A percentile compares a stretch with the other conserved stretches of the same genome.
These are phyloP conservation scores for Aphidius ervi DNA, from an alignment of 1,140 invertebrate genomes.

Conservation along the genomic window DNA sequence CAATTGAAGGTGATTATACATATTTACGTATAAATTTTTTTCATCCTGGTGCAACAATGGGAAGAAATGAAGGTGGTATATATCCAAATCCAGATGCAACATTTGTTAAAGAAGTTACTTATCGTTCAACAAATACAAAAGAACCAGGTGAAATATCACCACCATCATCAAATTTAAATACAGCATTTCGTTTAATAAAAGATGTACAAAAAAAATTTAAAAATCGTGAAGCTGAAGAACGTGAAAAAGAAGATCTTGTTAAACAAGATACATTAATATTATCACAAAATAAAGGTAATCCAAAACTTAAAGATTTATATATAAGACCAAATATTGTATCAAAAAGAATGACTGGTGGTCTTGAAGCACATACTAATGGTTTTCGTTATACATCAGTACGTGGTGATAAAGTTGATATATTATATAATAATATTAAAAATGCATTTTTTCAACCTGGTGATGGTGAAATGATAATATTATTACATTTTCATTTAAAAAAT, in stretches of 20 bases:
- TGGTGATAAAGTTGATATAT: slow-evolving; percentile 98
- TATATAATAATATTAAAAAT: slow-evolving; percentile 99
- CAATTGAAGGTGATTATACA: slow-evolving; percentile 98
- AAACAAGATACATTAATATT: slow-evolving; percentile 98
- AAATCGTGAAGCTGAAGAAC: slow-evolving; percentile 95
- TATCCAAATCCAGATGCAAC: slow-evolving; percentile 94
- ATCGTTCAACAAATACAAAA: slow-evolving; percentile 95
- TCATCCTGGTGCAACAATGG: slow-evolving; percentile 94
- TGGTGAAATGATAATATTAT: slow-evolving; percentile 98
- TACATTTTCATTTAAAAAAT: slow-evolving; percentile 98
- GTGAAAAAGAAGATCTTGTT: slow-evolving; percentile 96
- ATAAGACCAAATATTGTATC: slow-evolving; percentile 98
- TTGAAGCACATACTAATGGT: slow-evolving; percentile 96
- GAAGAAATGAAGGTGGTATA: slow-evolving; percentile 81
- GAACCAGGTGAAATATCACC: slow-evolving; percentile 94
- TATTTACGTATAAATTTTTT: slow-evolving; percentile 99
- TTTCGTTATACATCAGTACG: slow-evolving; percentile 93
- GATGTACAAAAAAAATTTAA: slow-evolving; percentile 99
- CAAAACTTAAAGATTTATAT: slow-evolving; percentile 97
- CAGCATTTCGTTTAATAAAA: slow-evolving; percentile 95
- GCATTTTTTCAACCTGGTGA: slow-evolving; percentile 99
- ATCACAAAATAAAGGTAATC: slow-evolving; percentile 95
- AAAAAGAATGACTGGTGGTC: slow-evolving; percentile 86
- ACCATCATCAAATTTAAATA: slow-evolving; percentile 93
- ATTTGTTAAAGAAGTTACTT: slow-evolving; percentile 99